Base-by-base conservation (phyloP, 37 sponge, comb jelly and placozoan genomes). In the Spongia lamella region DNA sequence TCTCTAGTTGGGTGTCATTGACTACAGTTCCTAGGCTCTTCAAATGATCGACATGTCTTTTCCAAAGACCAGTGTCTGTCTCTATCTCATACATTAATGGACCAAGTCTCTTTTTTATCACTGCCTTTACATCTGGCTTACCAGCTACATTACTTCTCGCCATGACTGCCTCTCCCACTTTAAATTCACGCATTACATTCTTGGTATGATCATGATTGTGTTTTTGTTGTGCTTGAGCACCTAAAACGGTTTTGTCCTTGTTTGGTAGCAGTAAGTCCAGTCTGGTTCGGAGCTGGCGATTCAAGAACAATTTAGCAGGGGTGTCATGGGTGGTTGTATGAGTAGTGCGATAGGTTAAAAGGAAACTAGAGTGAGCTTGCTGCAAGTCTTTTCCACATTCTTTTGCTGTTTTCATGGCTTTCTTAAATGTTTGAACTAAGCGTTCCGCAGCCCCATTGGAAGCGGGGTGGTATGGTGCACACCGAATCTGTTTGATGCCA, bases 311-410 rank as follows among this genome's bases (percentile, higher is more conserved):
- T 30, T 20, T 54, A 57, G 58, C 56, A 1, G 74, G 74, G 7
- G 74, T 21, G 15, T 73, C 59, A 22, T 35, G 11, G 21, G 72
- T 80, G 33, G 72, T 80, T 29, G 73, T 20, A 61, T 80, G 81
- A 24, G 81, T 52, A 47, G 73, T 72, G 37, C 62, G 56, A 52
- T 77, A 64, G 1, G 66, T 53, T 35, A 79, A n/a, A 5, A 57
- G 54, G 50, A 79, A 79, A 53, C 14, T 69, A 2, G n/a, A 21
- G 17, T 58, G 30, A 35, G 24, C 32, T 13, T 55, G 61, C 34
- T 38, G 7, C n/a, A 40, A 16, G 21, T 43, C 47, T 43, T 43
- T 43, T 5, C 47, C 47, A 43, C 47, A 43, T 43, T 43, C 47
- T 43, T 43, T 43, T 13, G 47, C 47, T 43, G 43, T 22, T n/a